Percentiles rank a stretch among this genome's conserved stretches.
Evolutionary conservation across 2,888 invertebrate genomes (phyloP).

Genomic region (Acrocyrtus sp.): DNA sequence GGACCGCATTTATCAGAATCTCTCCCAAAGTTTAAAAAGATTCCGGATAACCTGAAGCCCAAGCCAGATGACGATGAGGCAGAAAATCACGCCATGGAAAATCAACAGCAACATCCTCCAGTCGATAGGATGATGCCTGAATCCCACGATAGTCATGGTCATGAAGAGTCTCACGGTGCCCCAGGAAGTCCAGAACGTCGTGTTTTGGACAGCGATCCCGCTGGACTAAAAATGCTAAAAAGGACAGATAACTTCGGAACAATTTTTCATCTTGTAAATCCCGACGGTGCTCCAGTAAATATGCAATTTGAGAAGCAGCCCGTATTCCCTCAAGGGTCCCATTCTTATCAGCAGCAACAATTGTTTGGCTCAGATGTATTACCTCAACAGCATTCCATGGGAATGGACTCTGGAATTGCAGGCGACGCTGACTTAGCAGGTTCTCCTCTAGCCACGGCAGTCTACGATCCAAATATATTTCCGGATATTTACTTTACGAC

Average conservation of each 20-base stretch:
- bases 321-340: constrained; percentile 10
- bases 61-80: constrained; percentile 3
- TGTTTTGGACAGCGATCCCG: constrained; percentile 30
- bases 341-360: constrained; percentile 31
- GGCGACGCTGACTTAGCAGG: constrained; percentile 13
- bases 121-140: constrained; percentile 31
- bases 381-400: neutral
- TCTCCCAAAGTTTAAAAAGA: constrained; percentile 32
- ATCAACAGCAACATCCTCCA: constrained; percentile 3
- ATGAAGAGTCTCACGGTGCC: neutral
- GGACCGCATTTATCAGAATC: neutral
- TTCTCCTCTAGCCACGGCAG: constrained; percentile 46
- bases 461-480: constrained; percentile 62
- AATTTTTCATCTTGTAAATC: constrained; percentile 27
- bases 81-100: constrained; percentile 2
- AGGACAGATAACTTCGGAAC: constrained; percentile 59
- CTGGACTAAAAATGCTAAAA: constrained; percentile 57
- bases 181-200: constrained; percentile 2
- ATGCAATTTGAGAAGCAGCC: constrained; percentile 45
- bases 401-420: neutral
- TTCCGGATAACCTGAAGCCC: constrained; percentile 19
- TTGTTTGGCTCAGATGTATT: too few relatives aligned
- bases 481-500: constrained; percentile 63
- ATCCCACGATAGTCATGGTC: neutral
- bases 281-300: constrained; percentile 40